A percentile compares a stretch with the other conserved stretches of the same genome.
Conservation (phyloP, 1,140 invertebrate genomes). For the Drosophila sechellia region DNA sequence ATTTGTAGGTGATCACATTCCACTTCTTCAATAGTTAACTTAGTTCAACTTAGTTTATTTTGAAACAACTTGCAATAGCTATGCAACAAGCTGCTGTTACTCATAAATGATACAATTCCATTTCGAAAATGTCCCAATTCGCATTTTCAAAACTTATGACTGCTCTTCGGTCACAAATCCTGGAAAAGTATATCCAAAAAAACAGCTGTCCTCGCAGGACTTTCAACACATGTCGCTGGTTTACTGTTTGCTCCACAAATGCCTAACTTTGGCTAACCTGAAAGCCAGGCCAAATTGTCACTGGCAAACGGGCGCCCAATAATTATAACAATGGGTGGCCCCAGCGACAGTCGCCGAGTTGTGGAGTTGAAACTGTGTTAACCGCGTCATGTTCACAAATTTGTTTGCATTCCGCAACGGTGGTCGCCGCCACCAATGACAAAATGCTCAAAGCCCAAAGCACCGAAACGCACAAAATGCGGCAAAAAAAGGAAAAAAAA, state of each 20-base stretch:
- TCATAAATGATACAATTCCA: not conserved
- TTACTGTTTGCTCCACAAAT: constrained; percentile 55
- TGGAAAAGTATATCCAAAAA: not conserved
- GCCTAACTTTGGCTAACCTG: constrained; percentile 17
- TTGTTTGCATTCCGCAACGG: constrained; percentile 73
- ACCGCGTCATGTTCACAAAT: constrained; percentile 76
- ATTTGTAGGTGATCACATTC: too few species aligned
- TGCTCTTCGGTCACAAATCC: constrained; percentile 13
- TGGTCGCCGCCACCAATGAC: constrained; percentile 50
- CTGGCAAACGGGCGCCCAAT: constrained; percentile 76
- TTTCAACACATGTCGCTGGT: constrained; percentile 65
- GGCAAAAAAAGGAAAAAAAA: constrained; percentile 6
- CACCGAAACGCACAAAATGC: constrained; percentile 48
- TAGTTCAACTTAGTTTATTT: too few species aligned
- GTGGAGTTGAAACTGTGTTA: constrained; percentile 53
- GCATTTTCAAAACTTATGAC: constrained; percentile 5
- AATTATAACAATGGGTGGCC: constrained; percentile 81
- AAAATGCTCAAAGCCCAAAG: constrained; percentile 55
- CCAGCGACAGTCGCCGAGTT: constrained; percentile 20
- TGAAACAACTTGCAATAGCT: not conserved
- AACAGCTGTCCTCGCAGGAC: constrained; percentile 25
- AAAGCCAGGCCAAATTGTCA: constrained; percentile 66
- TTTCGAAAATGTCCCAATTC: not conserved
- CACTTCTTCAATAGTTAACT: too few species aligned
- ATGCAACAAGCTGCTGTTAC: not conserved